Percentiles rank a stretch among this genome's conserved stretches.
Evolutionary conservation across 2,797 vertebrate genomes (phyloP).

Genomic region (Serranus cabrilla): DNA sequence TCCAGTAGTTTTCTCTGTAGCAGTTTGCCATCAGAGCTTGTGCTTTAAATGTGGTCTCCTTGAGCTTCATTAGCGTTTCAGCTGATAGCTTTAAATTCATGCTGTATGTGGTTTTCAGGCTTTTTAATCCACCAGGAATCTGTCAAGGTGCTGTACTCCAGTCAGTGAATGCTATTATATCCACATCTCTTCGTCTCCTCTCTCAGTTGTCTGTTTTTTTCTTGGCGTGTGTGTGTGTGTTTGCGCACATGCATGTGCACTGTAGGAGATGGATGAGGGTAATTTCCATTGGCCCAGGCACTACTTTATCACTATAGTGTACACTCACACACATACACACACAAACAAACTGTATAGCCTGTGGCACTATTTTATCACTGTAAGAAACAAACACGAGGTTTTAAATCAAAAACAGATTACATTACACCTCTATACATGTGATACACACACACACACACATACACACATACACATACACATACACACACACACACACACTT

Average conservation of each 20-base stretch:
- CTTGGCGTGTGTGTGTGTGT: background rate
- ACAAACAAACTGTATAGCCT: conserved; percentile 55
- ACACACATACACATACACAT: background rate
- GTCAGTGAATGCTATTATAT: conserved; percentile 19
- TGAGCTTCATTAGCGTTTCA: conserved; percentile 26
- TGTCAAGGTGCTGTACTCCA: conserved; percentile 6
- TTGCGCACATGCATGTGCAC: conserved; percentile 16
- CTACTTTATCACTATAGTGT: conserved; percentile 85
- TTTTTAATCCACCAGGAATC: conserved; percentile 21
- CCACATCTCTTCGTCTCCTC: conserved; percentile 15
- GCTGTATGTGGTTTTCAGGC: background rate
- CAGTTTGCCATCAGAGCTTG: background rate
- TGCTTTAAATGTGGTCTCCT: background rate
- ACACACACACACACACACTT: conserved; percentile 11
- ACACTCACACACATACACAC: conserved; percentile 20
- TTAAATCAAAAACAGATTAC: conserved; percentile 77
- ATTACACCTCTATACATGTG: conserved; percentile 46
- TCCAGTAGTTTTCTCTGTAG: background rate
- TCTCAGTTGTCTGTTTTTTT: conserved; percentile 13
- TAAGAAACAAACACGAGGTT: conserved; percentile 80
- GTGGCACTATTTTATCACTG: conserved; percentile 83
- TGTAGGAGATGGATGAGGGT: conserved; percentile 88
- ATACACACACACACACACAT: conserved; percentile 14
- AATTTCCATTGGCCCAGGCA: conserved; percentile 86
- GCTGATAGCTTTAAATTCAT: conserved; percentile 4